Percentiles rank a stretch among this genome's conserved stretches.
Evolutionary conservation across 2,797 vertebrate species (phyloP).

Genomic region (Sebastiscus albofasciatus): DNA sequence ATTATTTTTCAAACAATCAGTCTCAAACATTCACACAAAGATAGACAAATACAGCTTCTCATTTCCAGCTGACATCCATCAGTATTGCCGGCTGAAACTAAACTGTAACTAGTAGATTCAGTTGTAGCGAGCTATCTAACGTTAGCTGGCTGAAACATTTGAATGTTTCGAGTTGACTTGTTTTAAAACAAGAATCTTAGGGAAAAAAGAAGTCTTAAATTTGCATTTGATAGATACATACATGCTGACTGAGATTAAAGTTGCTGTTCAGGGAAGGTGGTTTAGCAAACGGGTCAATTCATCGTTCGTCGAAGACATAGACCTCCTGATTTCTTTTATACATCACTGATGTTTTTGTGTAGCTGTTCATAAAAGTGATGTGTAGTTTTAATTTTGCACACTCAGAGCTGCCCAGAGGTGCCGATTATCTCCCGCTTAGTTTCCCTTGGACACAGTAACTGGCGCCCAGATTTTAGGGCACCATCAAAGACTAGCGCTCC

Average conservation of each 20-base stretch:
- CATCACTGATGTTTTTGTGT: neutral
- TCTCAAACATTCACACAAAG: neutral
- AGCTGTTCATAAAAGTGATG: slow-evolving; percentile 19
- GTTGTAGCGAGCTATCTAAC: neutral
- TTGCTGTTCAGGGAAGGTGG: neutral
- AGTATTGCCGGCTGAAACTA: neutral
- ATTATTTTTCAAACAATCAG: neutral
- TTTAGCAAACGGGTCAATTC: neutral
- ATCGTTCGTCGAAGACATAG: neutral
- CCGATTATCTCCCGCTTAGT: slow-evolving; percentile 36
- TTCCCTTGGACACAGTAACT: slow-evolving; percentile 49
- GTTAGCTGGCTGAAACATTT: neutral
- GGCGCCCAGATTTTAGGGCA: slow-evolving; percentile 53
- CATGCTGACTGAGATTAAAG: neutral
- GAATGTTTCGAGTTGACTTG: neutral
- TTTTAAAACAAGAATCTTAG: neutral
- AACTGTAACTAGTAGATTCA: neutral
- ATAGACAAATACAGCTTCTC: neutral
- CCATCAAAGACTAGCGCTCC: slow-evolving; percentile 49
- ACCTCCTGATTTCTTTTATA: neutral
- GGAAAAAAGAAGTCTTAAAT: neutral
- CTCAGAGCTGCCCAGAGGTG: slow-evolving; percentile 1
- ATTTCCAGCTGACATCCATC: neutral
- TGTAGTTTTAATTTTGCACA: slow-evolving; percentile 39
- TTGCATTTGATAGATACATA: neutral